Conservation (phyloP, 2,888 invertebrate genomes). For the Endomychus coccineus region DNA sequence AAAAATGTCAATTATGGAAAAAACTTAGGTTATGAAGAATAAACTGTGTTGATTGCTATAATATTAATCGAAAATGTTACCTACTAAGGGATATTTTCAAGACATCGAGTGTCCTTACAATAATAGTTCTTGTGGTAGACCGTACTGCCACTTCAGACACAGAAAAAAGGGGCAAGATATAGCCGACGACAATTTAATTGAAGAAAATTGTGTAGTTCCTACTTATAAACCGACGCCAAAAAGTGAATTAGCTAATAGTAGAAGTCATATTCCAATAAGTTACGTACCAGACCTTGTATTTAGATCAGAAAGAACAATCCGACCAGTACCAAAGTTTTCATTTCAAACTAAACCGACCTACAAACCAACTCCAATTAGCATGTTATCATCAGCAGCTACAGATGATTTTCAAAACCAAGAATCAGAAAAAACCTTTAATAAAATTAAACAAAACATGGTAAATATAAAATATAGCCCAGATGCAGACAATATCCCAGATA, state of each 20-base stretch:
- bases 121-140: conserved; percentile 74
- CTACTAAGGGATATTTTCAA: conserved; percentile 84
- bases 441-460: conserved; percentile 1
- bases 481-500: not conserved
- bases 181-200: conserved; percentile 42
- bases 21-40: no score
- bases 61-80: conserved; percentile 86
- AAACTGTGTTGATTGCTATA: no score
- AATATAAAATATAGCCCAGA: conserved; percentile 8
- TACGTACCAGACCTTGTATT: conserved; percentile 49
- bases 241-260: conserved; percentile 42
- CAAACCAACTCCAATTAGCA: conserved; percentile 41
- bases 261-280: conserved; percentile 45
- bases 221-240: conserved; percentile 45
- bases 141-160: conserved; percentile 90
- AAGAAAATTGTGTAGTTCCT: conserved; percentile 39
- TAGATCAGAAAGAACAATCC: conserved; percentile 41
- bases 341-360: conserved; percentile 35
- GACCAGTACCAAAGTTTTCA: conserved; percentile 26
- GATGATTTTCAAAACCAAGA: conserved; percentile 20
- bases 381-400: conserved; percentile 34
- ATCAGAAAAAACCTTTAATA: conserved; percentile 13
- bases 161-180: conserved; percentile 57
- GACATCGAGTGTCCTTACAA: conserved; percentile 80
- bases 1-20: no score